These are phyloP conservation scores for Furcifer pardalis DNA, from an alignment of 2,797 vertebrate genomes.

Conservation along the genomic window DNA sequence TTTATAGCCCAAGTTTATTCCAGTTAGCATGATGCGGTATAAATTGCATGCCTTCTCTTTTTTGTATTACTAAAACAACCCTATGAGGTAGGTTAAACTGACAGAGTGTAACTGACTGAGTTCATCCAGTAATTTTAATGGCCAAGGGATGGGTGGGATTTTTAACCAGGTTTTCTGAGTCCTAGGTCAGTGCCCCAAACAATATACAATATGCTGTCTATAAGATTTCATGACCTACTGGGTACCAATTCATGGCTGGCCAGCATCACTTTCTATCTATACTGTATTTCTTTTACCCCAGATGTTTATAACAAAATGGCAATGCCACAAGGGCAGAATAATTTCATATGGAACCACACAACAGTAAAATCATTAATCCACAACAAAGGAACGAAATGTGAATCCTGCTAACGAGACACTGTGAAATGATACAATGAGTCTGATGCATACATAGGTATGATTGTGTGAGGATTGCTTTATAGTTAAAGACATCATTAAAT, in stretches of 20 bases:
- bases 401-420: not conserved
- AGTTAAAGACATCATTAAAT: too few relatives aligned
- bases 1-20: too few relatives aligned
- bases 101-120: too few relatives aligned
- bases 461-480: not conserved
- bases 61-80: too few relatives aligned
- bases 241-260: slow-evolving; percentile 9
- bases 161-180: too few relatives aligned
- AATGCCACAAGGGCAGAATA: not conserved
- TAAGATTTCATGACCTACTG: not conserved
- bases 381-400: not conserved
- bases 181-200: too few relatives aligned
- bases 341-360: not conserved
- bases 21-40: too few relatives aligned
- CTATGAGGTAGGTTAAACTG: too few relatives aligned
- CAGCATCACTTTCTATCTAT: not conserved
- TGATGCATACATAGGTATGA: not conserved
- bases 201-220: too few relatives aligned
- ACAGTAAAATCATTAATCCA: not conserved
- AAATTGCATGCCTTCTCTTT: too few relatives aligned
- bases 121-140: too few relatives aligned
- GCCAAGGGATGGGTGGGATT: too few relatives aligned
- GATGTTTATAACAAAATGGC: not conserved
- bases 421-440: not conserved
- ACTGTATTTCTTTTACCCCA: not conserved